phyloP scores from a whole-genome alignment of 1,140 invertebrate species.

The Drosophila subpulchrella region DNA sequence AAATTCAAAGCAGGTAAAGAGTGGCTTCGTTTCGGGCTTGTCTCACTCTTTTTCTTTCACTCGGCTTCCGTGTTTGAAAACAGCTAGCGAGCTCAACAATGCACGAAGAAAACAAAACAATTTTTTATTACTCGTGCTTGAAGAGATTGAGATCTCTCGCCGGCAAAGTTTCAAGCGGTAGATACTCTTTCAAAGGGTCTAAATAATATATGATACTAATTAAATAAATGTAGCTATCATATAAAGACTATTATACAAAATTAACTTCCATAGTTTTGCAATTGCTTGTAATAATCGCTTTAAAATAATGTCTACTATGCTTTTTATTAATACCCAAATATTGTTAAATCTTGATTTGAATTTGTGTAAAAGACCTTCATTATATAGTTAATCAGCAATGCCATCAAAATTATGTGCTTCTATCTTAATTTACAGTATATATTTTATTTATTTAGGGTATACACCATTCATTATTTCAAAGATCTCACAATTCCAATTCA shows the following conservation, averaged over 20 bases:
- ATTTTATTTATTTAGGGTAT: conserved; percentile 5
- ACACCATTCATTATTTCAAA: background rate
- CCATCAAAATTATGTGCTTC: too few species aligned
- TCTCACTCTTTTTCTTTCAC: conserved; percentile 15
- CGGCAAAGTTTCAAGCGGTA: conserved; percentile 4
- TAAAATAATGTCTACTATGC: too few species aligned
- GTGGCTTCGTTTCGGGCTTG: conserved; percentile 15
- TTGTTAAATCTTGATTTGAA: too few species aligned
- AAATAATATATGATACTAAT: background rate
- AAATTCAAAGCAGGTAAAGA: conserved; percentile 66
- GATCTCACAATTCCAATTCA: background rate
- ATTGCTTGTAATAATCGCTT: too few species aligned
- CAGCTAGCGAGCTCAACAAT: conserved; percentile 17
- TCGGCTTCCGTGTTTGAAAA: conserved; percentile 59
- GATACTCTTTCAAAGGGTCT: conserved; percentile 6
- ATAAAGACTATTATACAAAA: too few species aligned
- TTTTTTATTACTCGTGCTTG: conserved; percentile 40
- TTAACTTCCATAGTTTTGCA: too few species aligned
- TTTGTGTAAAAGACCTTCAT: too few species aligned
- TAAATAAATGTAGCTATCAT: too few species aligned
- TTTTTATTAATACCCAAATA: too few species aligned
- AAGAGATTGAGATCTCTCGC: conserved; percentile 38
- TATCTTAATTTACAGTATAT: too few species aligned
- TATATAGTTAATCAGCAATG: too few species aligned
- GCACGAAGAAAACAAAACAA: conserved; percentile 17